Evolutionary conservation across 2,113 vertebrate species (phyloP).

Genomic region (Odocoileus virginianus): DNA sequence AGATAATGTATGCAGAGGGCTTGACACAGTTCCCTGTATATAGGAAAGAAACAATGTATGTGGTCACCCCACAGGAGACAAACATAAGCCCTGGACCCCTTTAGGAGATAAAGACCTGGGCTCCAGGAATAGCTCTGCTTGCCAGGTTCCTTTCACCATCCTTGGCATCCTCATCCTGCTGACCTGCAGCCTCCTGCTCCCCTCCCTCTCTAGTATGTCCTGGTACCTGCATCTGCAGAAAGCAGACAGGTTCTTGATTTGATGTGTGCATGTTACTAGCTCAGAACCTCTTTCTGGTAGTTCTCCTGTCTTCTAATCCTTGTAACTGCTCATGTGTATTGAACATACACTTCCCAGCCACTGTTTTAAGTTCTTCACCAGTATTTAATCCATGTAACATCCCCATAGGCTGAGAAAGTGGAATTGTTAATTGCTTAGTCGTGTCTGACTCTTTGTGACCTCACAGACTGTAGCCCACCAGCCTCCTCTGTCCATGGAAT

Average conservation of each 20-base stretch:
- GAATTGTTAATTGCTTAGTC: not conserved
- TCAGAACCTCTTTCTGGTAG: not conserved
- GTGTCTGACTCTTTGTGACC: not conserved
- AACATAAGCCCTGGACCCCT: not conserved
- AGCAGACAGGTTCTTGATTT: not conserved
- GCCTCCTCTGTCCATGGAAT: not conserved
- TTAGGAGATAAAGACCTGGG: not conserved
- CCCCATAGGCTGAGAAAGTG: not conserved
- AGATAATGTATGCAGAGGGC: rapidly evolving
- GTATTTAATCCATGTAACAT: not conserved
- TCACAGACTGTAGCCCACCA: not conserved
- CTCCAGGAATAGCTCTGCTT: not conserved
- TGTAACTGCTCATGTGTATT: not conserved
- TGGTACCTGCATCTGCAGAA: not conserved
- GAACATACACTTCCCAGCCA: not conserved
- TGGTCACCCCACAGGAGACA: not conserved
- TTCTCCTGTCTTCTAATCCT: not conserved
- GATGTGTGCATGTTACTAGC: not conserved
- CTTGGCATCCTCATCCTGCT: not conserved
- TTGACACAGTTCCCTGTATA: not conserved
- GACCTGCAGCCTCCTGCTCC: not conserved
- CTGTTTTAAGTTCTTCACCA: not conserved
- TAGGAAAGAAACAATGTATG: not conserved
- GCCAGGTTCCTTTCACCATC: not conserved
- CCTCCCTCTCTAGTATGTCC: too few species aligned